Conservation (phyloP, 2,888 invertebrate genomes). For the Venustoraphidia nigricollis region DNA sequence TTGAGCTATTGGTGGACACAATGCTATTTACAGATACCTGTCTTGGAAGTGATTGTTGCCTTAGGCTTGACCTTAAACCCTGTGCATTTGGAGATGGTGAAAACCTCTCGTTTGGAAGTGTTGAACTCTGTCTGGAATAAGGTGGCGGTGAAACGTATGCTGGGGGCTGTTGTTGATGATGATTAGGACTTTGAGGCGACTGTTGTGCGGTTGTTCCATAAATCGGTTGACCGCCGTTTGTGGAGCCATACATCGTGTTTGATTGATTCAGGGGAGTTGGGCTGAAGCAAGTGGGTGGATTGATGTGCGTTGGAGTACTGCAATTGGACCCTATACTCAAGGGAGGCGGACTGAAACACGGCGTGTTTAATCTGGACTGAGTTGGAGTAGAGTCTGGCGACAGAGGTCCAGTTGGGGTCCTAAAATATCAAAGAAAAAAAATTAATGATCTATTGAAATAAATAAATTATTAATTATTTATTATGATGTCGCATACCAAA, state of each 20-base stretch:
- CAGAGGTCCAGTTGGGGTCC: slow-evolving; percentile 23
- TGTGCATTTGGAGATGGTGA: slow-evolving; percentile 18
- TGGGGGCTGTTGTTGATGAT: slow-evolving; percentile 26
- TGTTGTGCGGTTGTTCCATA: slow-evolving; percentile 2
- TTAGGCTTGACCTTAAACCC: slow-evolving; percentile 22
- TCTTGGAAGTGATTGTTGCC: slow-evolving; percentile 31
- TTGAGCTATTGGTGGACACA: slow-evolving; percentile 31
- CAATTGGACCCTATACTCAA: slow-evolving; percentile 23
- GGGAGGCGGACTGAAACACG: slow-evolving; percentile 24
- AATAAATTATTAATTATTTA: no score
- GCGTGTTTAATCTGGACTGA: slow-evolving; percentile 25
- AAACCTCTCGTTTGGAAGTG: slow-evolving; percentile 18
- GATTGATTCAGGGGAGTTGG: slow-evolving; percentile 13
- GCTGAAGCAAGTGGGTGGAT: slow-evolving; percentile 21
- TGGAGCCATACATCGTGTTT: slow-evolving; percentile 1
- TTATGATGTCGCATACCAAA: no score
- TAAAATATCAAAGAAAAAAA: slow-evolving; percentile 1
- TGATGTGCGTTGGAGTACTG: slow-evolving; percentile 24
- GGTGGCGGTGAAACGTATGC: slow-evolving; percentile 24
- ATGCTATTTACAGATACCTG: slow-evolving; percentile 40
- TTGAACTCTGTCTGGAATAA: slow-evolving; percentile 22
- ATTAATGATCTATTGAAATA: no score
- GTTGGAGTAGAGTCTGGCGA: slow-evolving; percentile 28
- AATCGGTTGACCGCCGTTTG: no score
- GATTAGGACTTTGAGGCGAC: slow-evolving; percentile 9